phyloP scores from a whole-genome alignment of 2,797 vertebrate species.

The Brotula barbata region DNA sequence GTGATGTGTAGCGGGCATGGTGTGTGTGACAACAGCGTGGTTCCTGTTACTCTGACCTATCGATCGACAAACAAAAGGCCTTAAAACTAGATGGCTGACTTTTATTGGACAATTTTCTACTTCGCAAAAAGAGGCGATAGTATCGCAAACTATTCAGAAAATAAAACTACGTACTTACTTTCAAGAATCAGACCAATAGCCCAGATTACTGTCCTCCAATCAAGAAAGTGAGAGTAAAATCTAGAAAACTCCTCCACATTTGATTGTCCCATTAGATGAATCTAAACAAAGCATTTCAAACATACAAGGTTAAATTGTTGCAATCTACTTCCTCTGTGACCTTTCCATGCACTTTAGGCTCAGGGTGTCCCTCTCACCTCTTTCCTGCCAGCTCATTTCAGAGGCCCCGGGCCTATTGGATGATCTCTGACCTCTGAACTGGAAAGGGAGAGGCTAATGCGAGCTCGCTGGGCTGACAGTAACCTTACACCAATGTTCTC shows the following conservation, averaged over 20 bases:
- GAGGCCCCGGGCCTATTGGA: constrained; percentile 53
- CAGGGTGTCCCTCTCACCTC: constrained; percentile 29
- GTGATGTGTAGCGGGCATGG: too few species aligned
- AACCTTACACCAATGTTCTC: constrained; percentile 64
- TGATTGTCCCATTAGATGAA: too few species aligned
- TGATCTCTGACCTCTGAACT: constrained; percentile 63
- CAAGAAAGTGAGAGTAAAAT: too few species aligned
- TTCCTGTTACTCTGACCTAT: not conserved
- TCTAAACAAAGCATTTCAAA: constrained; percentile 4
- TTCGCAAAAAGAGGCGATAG: too few species aligned
- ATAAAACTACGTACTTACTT: too few species aligned
- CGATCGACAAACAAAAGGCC: not conserved
- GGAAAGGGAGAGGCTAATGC: constrained; percentile 65
- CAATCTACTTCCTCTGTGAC: constrained; percentile 55
- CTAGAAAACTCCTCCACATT: too few species aligned
- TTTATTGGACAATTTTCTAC: too few species aligned
- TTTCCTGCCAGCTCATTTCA: constrained; percentile 48
- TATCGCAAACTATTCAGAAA: too few species aligned
- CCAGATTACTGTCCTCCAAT: too few species aligned
- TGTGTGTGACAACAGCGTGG: too few species aligned
- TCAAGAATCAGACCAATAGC: too few species aligned
- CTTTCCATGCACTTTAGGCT: constrained; percentile 55
- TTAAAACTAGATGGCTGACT: not conserved
- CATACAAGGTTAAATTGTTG: constrained; percentile 10
- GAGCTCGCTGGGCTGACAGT: constrained; percentile 38